Conservation (phyloP, 2,113 vertebrate species). For the Dinomys branickii region DNA sequence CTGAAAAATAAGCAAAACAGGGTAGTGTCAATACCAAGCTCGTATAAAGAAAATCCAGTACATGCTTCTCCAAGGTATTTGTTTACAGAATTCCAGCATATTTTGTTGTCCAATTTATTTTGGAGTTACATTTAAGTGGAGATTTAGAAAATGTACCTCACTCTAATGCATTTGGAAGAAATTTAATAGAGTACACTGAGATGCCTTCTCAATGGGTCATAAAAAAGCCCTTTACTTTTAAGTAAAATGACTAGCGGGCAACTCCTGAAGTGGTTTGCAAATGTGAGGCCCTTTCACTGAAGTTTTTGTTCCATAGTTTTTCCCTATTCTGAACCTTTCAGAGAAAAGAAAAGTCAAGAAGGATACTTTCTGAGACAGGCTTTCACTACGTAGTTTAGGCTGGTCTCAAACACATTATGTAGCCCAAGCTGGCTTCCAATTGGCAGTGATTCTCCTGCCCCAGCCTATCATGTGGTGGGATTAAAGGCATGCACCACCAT, state of each 20-base stretch:
- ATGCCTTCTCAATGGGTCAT: neutral
- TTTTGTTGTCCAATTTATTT: conserved; percentile 1
- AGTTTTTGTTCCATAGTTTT: conserved; percentile 1
- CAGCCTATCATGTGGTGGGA: neutral
- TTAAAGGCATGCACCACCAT: neutral
- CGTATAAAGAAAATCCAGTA: conserved; percentile 1
- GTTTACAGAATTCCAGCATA: neutral
- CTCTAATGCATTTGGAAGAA: conserved; percentile 48
- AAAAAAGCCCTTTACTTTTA: neutral
- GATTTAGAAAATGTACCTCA: neutral
- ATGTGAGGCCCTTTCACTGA: neutral
- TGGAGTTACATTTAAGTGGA: neutral
- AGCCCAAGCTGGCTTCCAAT: neutral
- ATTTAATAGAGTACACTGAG: conserved; percentile 12
- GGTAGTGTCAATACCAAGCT: neutral
- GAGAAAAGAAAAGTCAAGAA: neutral
- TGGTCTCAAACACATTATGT: neutral
- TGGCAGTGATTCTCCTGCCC: neutral
- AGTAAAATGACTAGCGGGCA: neutral
- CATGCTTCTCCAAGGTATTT: neutral
- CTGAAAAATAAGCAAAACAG: neutral
- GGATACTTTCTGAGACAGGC: neutral
- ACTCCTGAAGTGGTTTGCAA: neutral
- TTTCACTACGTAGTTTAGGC: neutral
- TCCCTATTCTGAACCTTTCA: neutral